These are phyloP conservation scores for Beris morrisii DNA, from an alignment of 2,888 invertebrate species.

Conservation along the genomic window DNA sequence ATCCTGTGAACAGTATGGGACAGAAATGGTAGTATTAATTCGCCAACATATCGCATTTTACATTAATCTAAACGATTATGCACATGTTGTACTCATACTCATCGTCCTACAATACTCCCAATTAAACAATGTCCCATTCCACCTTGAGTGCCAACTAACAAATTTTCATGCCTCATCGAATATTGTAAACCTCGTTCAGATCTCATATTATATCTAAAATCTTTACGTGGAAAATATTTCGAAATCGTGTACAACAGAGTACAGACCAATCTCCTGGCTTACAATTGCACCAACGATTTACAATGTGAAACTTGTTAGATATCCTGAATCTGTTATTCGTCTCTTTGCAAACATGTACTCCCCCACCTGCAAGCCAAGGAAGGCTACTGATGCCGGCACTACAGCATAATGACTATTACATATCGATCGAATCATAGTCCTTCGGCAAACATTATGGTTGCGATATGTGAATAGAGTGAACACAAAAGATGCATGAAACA, in stretches of 20 bases:
- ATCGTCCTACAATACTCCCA: too few species aligned
- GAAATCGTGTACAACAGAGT: slow-evolving; percentile 5
- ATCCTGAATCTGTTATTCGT: slow-evolving; percentile 13
- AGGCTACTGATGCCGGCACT: not conserved
- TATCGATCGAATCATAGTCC: slow-evolving; percentile 24
- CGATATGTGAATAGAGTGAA: slow-evolving; percentile 24
- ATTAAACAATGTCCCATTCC: too few species aligned
- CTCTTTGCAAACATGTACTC: not conserved
- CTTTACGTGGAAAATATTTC: slow-evolving; percentile 13
- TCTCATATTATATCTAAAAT: not conserved
- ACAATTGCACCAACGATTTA: slow-evolving; percentile 22
- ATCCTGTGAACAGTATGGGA: too few species aligned
- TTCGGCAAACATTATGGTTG: slow-evolving; percentile 24
- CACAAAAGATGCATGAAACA: slow-evolving; percentile 21
- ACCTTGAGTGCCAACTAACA: too few species aligned
- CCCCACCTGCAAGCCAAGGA: not conserved
- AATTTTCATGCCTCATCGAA: too few species aligned
- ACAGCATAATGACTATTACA: slow-evolving; percentile 27
- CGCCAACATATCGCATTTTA: too few species aligned
- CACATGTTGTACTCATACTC: too few species aligned
- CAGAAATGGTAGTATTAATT: too few species aligned
- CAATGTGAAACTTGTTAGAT: slow-evolving; percentile 28
- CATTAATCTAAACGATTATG: too few species aligned
- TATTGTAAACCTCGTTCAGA: not conserved
- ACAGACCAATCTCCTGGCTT: slow-evolving; percentile 22